Base-by-base conservation (phyloP, 2,888 invertebrate species). In the Ischnura elegans region DNA sequence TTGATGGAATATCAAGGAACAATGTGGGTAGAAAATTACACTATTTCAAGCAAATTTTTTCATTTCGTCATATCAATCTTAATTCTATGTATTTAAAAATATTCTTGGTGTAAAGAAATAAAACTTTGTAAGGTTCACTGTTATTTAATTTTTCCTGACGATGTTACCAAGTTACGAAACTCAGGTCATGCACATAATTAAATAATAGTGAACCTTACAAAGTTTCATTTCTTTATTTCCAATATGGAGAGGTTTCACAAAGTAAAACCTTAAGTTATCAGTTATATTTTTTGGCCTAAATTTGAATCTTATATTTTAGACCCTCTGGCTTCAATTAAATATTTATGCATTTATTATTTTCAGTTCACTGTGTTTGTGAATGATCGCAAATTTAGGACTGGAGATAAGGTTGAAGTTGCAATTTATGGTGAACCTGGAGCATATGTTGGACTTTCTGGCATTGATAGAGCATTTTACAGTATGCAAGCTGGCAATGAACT, bases 401-500 rank as follows among this genome's bases (percentile, higher is more conserved):
- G 99, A 45, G 98, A 99, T 95, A 98, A 98, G 94, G 98, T 99
- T 0, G 99, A 99, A 96, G 98, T 99, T 94, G 98, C 99, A 0
- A 98, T 99, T 94, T 98, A 98, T 95, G 99, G 99, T 25, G 98
- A 99, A 95, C 99, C 99, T 0, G 99, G 99, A 21, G 98, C 99
- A 0, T 99, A 98, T 96, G 98, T 99, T 8, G 99, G 98, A 0
- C 97, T 99, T 36, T 98, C 99, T 0, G 99, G 98, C 93, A 97
- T 99, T 94, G 99, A 99, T 96, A 97, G 98, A 95, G 98, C 98
- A 45, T 98, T 99, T 96, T 98, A 98, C 96, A 97, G 98, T 13
- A 98, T 99, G 98, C 98, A 99, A 96, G 98, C 98, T 25, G 99
- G 98, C 90, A 99, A 98, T 96, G 98, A 99, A 95, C 96, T 99